A percentile compares a stretch with the other conserved stretches of the same genome.
These are phyloP conservation scores for Uropsilus gracilis DNA, from an alignment of 2,113 vertebrate species.

Conservation along the genomic window DNA sequence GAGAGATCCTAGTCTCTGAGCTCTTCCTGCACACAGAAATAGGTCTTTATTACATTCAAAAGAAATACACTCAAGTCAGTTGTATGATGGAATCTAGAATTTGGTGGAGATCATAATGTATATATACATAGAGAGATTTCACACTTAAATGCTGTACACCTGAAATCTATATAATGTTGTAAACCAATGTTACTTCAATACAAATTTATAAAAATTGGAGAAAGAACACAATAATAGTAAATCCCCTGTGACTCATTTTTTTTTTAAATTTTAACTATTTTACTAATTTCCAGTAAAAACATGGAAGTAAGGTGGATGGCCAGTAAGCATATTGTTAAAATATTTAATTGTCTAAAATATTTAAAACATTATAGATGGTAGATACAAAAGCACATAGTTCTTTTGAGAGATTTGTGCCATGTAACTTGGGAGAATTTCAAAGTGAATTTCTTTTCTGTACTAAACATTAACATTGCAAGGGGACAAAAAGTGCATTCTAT, in stretches of 20 bases:
- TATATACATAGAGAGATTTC: too few relatives aligned
- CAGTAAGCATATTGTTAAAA: neutral
- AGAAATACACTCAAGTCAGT: neutral
- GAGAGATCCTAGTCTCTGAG: neutral
- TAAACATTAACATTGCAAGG: conserved; percentile 40
- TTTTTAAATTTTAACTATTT: too few relatives aligned
- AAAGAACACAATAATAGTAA: neutral
- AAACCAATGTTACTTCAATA: too few relatives aligned
- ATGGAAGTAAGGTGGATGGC: neutral
- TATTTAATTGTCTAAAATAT: neutral
- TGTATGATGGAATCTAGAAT: neutral
- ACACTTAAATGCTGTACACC: too few relatives aligned
- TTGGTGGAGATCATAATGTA: neutral
- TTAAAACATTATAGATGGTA: conserved; percentile 40
- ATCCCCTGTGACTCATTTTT: too few relatives aligned
- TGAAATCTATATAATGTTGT: too few relatives aligned
- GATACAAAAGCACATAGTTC: neutral
- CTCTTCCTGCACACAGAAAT: neutral
- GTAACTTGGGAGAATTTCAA: neutral
- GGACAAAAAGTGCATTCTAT: neutral
- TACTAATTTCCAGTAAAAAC: neutral
- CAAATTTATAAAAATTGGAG: neutral
- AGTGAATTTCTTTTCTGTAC: conserved; percentile 2
- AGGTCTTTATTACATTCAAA: neutral
- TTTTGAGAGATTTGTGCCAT: neutral